phyloP scores from a whole-genome alignment of 2,113 vertebrate species.

The Otis tarda region DNA sequence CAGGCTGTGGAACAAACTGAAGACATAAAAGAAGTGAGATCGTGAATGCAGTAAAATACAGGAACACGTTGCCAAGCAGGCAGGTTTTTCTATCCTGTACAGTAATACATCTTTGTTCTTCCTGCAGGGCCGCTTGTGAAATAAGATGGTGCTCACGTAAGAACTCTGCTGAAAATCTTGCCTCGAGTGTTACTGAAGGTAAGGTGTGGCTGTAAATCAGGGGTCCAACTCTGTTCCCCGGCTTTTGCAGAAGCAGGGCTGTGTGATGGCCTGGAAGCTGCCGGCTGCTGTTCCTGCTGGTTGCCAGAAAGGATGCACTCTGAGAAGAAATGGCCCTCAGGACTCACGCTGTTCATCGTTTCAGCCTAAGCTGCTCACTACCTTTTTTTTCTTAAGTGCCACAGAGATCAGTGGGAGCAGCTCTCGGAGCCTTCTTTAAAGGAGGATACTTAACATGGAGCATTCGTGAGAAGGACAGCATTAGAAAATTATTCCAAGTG shows the following conservation, averaged over 20 bases:
- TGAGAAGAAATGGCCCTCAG: background rate
- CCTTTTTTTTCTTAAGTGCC: background rate
- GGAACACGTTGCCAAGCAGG: background rate
- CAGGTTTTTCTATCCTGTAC: background rate
- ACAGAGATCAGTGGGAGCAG: background rate
- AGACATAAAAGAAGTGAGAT: constrained; percentile 4
- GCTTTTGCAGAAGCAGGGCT: background rate
- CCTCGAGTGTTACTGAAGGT: background rate
- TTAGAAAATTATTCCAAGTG: background rate
- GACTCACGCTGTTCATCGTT: accelerated
- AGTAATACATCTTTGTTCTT: background rate
- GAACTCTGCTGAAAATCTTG: background rate
- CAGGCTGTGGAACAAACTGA: constrained; percentile 72
- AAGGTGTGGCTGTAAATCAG: background rate
- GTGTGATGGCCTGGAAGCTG: background rate
- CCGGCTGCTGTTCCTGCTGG: background rate
- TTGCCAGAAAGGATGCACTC: background rate
- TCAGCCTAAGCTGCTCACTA: background rate
- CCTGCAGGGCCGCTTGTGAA: background rate
- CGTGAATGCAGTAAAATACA: background rate
- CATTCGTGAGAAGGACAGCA: background rate
- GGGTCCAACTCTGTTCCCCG: background rate
- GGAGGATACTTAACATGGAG: background rate
- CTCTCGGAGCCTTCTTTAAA: background rate
- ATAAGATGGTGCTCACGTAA: background rate